Base-by-base conservation (phyloP, 2,797 vertebrate species). In the Epinephelus awoara region DNA sequence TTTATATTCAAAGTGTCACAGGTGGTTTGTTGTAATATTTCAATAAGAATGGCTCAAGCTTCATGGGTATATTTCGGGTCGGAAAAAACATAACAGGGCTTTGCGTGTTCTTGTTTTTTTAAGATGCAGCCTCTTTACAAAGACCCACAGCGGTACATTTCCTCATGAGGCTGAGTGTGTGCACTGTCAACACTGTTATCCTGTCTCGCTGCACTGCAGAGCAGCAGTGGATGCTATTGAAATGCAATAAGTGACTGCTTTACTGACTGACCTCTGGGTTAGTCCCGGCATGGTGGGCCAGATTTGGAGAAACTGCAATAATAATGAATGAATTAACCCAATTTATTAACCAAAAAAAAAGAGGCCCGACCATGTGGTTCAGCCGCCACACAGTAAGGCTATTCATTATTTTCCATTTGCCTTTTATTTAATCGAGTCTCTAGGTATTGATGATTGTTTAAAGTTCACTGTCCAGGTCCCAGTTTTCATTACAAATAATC, bases 231-330 rank as follows among this genome's bases (percentile, higher is more conserved):
- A 69, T 47, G 70, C 42, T 74, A 40, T 57, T 66, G 79, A 88
- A 88, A 94, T 92, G 93, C 95, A 94, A 93, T 91, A 92, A 82
- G 84, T 83, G 83, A 92, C 90, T 89, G 91, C 85, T 92, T 92
- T 86, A 83, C 75, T 81, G 82, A 75, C 80, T 68, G 47, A 74
- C 77, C 44, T 57, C 67, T 81, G 78, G 76, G 75, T 85, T 8
- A 25, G 44, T 76, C 64, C 58, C 72, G 34, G 70, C 71, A 55
- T 40, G 34, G 65, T 46, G 18, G 55, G 66, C 70, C 85, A 72
- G 62, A 65, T 84, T 46, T 57, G 57, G 76, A 85, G 63, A 85
- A 76, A 79, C 49, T 64, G 89, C 85, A 93, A 91, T 92, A 89
- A 75, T 58, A 75, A 67, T 59, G 12, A 86, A 77, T 71, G 40